Conservation (phyloP, 2,888 invertebrate species). For the Pardosa pseudoannulata region DNA sequence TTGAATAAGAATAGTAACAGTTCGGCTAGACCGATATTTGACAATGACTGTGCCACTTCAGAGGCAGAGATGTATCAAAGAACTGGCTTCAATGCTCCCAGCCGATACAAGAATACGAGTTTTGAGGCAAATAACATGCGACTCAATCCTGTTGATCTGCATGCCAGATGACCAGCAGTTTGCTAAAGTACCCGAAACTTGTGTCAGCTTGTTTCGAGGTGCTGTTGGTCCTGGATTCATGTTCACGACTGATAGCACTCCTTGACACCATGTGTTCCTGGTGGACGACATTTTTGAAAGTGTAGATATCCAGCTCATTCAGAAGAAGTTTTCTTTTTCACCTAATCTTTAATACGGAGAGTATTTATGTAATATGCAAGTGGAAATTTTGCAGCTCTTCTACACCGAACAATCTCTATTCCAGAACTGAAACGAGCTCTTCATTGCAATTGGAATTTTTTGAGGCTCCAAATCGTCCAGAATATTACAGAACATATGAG, state of each 20-base stretch:
- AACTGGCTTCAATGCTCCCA: constrained; percentile 21
- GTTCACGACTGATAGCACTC: background rate
- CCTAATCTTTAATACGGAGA: background rate
- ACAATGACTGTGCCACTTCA: background rate
- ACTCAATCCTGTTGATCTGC: background rate
- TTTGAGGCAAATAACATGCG: constrained; percentile 12
- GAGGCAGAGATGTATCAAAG: background rate
- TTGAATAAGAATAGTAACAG: background rate
- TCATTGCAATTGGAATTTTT: background rate
- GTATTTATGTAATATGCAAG: background rate
- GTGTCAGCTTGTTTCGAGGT: background rate
- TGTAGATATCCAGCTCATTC: background rate
- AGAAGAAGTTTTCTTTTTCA: background rate
- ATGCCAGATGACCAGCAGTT: too few species aligned
- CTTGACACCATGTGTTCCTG: background rate
- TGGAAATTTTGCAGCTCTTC: background rate
- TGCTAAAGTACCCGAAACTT: background rate
- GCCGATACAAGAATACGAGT: constrained; percentile 10
- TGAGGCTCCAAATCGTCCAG: background rate
- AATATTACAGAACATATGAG: too few species aligned
- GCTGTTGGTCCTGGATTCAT: constrained; percentile 4
- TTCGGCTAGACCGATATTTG: background rate
- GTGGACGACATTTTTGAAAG: constrained; percentile 3
- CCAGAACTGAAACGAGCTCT: background rate
- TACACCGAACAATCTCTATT: background rate